phyloP scores from a whole-genome alignment of 2,888 invertebrate genomes.

The Drosophila mayaguana region DNA sequence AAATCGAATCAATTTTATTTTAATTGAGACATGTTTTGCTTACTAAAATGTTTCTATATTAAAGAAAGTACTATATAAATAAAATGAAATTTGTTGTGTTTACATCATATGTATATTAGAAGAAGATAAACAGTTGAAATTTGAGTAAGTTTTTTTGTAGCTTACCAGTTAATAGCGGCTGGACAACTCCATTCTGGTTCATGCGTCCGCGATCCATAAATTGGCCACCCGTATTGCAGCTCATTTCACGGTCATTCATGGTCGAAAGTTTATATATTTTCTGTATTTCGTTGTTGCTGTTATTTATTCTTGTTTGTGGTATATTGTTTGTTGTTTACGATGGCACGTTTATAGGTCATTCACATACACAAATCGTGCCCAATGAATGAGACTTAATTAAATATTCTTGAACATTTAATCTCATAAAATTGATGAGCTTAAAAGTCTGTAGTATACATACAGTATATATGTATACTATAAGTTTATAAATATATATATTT shows the following conservation, averaged over 20 bases:
- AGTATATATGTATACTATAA: neutral
- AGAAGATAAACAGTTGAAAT: too few relatives aligned
- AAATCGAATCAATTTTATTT: too few relatives aligned
- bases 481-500: neutral
- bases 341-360: conserved; percentile 46
- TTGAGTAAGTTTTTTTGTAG: conserved; percentile 11
- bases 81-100: too few relatives aligned
- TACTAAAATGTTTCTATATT: too few relatives aligned
- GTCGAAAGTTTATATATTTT: conserved; percentile 38
- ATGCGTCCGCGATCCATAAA: conserved; percentile 83
- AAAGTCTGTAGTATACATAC: neutral
- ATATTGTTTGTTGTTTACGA: conserved; percentile 12
- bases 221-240: conserved; percentile 79
- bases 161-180: conserved; percentile 95
- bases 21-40: too few relatives aligned
- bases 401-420: conserved; percentile 27
- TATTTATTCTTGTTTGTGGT: conserved; percentile 15
- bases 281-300: conserved; percentile 7
- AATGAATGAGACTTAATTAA: conserved; percentile 25
- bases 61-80: too few relatives aligned
- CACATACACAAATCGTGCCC: conserved; percentile 47
- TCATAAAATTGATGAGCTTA: conserved; percentile 35
- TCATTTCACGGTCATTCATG: conserved; percentile 84
- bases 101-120: too few relatives aligned
- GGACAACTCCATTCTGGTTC: conserved; percentile 89